phyloP scores from a whole-genome alignment of 1,140 invertebrate species.

The Aplysia californica region DNA sequence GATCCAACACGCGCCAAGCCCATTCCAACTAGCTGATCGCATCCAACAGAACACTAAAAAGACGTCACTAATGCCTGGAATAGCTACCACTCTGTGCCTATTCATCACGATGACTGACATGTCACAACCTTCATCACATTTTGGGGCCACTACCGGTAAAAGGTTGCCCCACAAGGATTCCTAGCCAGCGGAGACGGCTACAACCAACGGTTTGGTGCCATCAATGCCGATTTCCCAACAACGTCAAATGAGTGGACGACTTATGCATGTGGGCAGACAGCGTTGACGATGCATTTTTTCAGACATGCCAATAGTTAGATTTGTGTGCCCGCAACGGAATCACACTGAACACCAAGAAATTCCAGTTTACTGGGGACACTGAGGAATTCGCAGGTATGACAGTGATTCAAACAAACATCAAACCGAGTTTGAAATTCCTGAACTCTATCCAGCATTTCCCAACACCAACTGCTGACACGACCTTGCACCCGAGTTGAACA shows the following conservation, averaged over 20 bases:
- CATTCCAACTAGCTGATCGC: constrained; percentile 34
- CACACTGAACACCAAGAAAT: constrained; percentile 53
- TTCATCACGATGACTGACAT: constrained; percentile 33
- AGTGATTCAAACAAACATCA: constrained; percentile 31
- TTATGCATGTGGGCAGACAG: constrained; percentile 28
- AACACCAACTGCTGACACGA: constrained; percentile 29
- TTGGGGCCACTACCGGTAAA: constrained; percentile 40
- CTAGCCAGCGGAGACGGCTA: constrained; percentile 37
- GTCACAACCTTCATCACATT: constrained; percentile 43
- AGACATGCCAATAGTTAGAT: constrained; percentile 32
- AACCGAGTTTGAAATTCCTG: constrained; percentile 25
- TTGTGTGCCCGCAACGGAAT: constrained; percentile 41
- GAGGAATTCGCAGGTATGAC: constrained; percentile 48
- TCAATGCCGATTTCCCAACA: constrained; percentile 37
- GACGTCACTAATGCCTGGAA: constrained; percentile 40
- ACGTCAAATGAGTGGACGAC: constrained; percentile 48
- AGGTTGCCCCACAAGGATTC: constrained; percentile 33
- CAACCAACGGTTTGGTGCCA: constrained; percentile 32
- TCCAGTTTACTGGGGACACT: constrained; percentile 34
- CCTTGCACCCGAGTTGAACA: constrained; percentile 26
- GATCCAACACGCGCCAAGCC: constrained; percentile 37
- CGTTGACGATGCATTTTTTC: constrained; percentile 30
- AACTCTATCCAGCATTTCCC: constrained; percentile 34
- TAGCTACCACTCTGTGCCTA: constrained; percentile 29
- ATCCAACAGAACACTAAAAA: constrained; percentile 34